Conservation (phyloP, 2,797 vertebrate genomes). For the Ctenosaura bakeri region DNA sequence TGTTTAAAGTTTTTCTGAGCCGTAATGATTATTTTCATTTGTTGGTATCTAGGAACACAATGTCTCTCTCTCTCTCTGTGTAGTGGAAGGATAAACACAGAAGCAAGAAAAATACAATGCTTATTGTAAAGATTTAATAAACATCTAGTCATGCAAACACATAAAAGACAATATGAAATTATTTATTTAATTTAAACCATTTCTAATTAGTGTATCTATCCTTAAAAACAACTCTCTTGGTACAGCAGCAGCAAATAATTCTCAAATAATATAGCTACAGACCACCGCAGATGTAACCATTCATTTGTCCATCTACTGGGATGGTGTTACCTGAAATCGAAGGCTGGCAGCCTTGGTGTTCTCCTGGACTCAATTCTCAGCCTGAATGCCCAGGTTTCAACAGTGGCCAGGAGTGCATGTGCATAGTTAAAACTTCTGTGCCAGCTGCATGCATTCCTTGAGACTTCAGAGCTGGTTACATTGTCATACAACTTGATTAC, state of each 20-base stretch:
- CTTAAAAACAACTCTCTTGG: neutral
- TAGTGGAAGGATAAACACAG: conserved; percentile 29
- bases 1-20: conserved; percentile 58
- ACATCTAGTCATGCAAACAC: conserved; percentile 46
- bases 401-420: no score
- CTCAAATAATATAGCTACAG: neutral
- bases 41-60: neutral
- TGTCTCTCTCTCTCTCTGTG: neutral
- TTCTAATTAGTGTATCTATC: conserved; percentile 1
- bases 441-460: no score
- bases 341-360: no score
- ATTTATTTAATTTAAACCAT: conserved; percentile 1
- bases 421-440: no score
- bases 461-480: no score
- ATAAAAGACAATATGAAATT: neutral
- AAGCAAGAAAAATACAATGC: conserved; percentile 44
- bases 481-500: no score
- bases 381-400: no score
- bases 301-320: neutral
- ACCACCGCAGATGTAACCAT: neutral
- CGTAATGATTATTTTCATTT: conserved; percentile 52
- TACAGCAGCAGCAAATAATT: neutral
- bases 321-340: no score
- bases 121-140: conserved; percentile 60
- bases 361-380: no score